Base-by-base conservation (phyloP, 2,113 vertebrate species). In the Menidia beryllina region DNA sequence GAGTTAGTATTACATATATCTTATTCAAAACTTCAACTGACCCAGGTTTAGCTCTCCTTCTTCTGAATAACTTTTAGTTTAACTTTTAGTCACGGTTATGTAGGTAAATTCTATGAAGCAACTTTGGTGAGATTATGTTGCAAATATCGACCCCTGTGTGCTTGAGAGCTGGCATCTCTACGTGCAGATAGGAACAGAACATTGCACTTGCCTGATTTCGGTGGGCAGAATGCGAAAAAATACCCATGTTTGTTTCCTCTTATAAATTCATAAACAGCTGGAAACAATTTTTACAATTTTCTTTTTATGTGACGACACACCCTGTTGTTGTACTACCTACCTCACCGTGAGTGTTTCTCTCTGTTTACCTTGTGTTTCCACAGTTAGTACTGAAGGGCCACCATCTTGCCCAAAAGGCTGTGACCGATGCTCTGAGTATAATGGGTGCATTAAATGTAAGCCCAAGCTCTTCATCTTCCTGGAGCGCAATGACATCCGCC, bases 401-500 rank as follows among this genome's bases (percentile, higher is more conserved):
- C 95, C 94, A 83, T 94, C 95, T 86, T 99, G 98, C 69, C 94
- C 96, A 69, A 98, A 96, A 77, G 97, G 97, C 70, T 99, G 98
- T 23, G 98, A 98, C 77, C 91, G 95, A 86, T 99, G 98, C 90
- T 99, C 98, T 0, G 96, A 99, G 86, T 96, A 96, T 91, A 99
- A 99, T 2, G 98, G 98, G 83, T 99, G 98, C 90, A 93, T 98
- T 78, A 96, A 96, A 91, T 99, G 98, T 45, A 96, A 94, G 12
- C 95, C 98, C 54, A 97, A 96, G 63, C 96, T 99, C 86, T 99
- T 99, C 92, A 99, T 99, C 88, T 95, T 97, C 62, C 92, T 99
- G 93, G 97, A 98, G 93, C 92, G 98, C 75, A 98, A 95, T 13
- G 96, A 99, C 81, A 98, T 99, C 79, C 94, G 96, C 52, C 96